Percentiles rank a stretch among this genome's conserved stretches.
Evolutionary conservation across 2,113 vertebrate genomes (phyloP).

Genomic region (Rhinopithecus roxellana): DNA sequence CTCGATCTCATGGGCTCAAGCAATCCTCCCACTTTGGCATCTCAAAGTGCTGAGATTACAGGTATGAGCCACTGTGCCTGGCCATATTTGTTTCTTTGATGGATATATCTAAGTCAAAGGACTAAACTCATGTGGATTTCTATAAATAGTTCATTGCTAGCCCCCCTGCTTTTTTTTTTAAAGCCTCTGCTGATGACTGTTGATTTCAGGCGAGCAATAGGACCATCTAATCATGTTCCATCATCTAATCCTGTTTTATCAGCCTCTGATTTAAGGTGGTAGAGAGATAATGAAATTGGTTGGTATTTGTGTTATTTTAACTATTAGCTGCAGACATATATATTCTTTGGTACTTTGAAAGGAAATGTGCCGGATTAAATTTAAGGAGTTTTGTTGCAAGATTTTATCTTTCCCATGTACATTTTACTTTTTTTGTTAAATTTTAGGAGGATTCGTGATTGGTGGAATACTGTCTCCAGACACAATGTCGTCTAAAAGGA

Average conservation of each 20-base stretch:
- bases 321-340: not conserved
- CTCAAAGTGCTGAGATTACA: no score
- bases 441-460: conserved; percentile 80
- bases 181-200: not conserved
- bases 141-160: not conserved
- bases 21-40: no score
- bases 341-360: conserved; percentile 15
- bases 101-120: not conserved
- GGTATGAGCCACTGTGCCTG: no score
- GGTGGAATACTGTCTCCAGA: conserved; percentile 78
- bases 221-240: not conserved
- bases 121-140: not conserved
- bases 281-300: not conserved
- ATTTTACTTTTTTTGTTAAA: conserved; percentile 37
- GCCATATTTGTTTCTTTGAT: no score
- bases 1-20: no score
- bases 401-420: not conserved
- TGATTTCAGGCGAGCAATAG: conserved; percentile 11
- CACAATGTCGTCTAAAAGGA: conserved; percentile 7
- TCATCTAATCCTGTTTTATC: not conserved
- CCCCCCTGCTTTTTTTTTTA: not conserved
- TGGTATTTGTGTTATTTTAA: not conserved
- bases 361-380: not conserved
- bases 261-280: not conserved
- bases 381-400: conserved; percentile 25